Conservation (phyloP, 2,797 vertebrate genomes). For the Danio kyathit region DNA sequence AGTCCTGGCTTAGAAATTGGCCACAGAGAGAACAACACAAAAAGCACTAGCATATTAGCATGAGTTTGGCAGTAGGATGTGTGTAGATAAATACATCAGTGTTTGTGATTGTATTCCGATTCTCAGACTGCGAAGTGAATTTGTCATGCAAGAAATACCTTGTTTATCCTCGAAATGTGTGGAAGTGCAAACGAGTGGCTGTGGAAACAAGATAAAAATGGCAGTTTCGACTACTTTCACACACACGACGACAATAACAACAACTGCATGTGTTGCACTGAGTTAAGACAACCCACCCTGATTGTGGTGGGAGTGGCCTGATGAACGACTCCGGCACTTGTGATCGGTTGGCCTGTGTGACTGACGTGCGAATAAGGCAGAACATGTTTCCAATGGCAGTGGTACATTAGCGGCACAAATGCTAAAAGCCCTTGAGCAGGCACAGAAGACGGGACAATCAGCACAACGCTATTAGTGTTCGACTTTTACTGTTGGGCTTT, state of each 20-base stretch:
- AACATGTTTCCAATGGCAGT: conserved; percentile 64
- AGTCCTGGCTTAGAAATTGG: conserved; percentile 68
- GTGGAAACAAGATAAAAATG: not conserved
- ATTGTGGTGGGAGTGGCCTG: conserved; percentile 75
- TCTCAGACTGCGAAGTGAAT: conserved; percentile 25
- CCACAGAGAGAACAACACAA: conserved; percentile 73
- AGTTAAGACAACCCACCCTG: conserved; percentile 78
- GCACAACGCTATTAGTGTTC: conserved; percentile 28
- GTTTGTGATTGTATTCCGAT: conserved; percentile 23
- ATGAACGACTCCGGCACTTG: conserved; percentile 83
- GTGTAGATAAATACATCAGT: conserved; percentile 17
- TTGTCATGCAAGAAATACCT: conserved; percentile 37
- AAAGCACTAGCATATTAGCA: conserved; percentile 71
- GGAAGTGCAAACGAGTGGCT: conserved; percentile 20
- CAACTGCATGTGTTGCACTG: conserved; percentile 65
- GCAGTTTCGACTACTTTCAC: conserved; percentile 32
- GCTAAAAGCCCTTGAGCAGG: conserved; percentile 34
- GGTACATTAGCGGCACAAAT: conserved; percentile 32
- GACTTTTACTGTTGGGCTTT: conserved; percentile 35
- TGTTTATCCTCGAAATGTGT: conserved; percentile 10
- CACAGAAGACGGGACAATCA: conserved; percentile 44
- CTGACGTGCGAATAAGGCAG: conserved; percentile 61
- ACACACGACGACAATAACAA: conserved; percentile 39
- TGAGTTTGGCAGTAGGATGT: conserved; percentile 72
- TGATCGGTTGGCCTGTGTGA: conserved; percentile 68